phyloP scores from a whole-genome alignment of 2,888 invertebrate species.

The Clivina fossor region DNA sequence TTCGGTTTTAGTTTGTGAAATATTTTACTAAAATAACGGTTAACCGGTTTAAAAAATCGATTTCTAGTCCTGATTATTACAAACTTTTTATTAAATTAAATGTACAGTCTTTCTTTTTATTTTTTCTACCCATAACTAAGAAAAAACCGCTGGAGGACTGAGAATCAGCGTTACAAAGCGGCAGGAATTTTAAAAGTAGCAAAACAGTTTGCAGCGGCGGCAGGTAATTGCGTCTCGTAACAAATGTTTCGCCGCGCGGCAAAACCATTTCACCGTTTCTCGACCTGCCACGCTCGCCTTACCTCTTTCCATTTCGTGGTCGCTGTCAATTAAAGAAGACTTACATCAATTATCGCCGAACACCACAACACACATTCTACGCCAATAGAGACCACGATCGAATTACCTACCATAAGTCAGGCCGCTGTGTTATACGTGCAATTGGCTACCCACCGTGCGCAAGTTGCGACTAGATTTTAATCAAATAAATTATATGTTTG shows the following conservation, averaged over 20 bases:
- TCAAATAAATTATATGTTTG: conserved; percentile 30
- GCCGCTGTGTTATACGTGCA: background rate
- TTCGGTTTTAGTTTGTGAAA: too few species aligned
- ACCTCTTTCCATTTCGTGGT: conserved; percentile 14
- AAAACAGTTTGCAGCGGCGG: too few species aligned
- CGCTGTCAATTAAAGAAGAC: conserved; percentile 31
- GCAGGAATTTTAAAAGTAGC: too few species aligned
- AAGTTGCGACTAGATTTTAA: conserved; percentile 18
- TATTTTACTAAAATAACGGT: too few species aligned
- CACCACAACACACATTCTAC: conserved; percentile 27
- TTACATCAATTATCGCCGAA: conserved; percentile 32
- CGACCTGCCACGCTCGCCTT: conserved; percentile 18
- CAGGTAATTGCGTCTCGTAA: conserved; percentile 26
- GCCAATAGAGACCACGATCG: conserved; percentile 22
- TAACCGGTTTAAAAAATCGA: too few species aligned
- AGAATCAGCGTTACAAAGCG: too few species aligned
- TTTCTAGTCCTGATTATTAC: too few species aligned
- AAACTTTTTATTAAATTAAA: too few species aligned
- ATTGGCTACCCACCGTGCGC: background rate
- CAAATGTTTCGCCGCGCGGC: conserved; percentile 23
- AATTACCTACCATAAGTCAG: conserved; percentile 31
- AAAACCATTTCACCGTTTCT: too few species aligned
- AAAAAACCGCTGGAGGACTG: too few species aligned
- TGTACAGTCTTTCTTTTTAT: too few species aligned
- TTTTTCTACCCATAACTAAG: too few species aligned